Percentiles rank a stretch among this genome's conserved stretches.
Conservation (phyloP, 2,113 vertebrate genomes). For the Oncorhynchus clarkii region DNA sequence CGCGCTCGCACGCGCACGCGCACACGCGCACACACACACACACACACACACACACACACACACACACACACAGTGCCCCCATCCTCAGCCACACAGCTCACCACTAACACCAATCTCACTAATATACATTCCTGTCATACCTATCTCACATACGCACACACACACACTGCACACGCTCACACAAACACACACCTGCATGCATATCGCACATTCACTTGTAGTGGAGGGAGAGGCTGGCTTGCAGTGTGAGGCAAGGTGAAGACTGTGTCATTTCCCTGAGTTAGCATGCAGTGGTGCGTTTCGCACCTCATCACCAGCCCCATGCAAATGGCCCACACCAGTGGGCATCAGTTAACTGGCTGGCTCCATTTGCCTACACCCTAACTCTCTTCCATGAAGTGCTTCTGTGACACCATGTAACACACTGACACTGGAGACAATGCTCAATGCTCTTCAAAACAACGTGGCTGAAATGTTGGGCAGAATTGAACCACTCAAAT, state of each 20-base stretch:
- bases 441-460: neutral
- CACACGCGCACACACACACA: no score
- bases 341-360: conserved; percentile 16
- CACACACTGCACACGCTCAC: neutral
- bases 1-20: no score
- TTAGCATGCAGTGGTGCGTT: conserved; percentile 35
- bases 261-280: conserved; percentile 34
- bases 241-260: neutral
- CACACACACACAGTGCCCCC: conserved; percentile 1
- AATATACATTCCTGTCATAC: no score
- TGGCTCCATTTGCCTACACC: no score
- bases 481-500: neutral
- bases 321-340: conserved; percentile 47
- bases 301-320: conserved; percentile 17
- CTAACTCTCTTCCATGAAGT: no score
- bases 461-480: neutral
- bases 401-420: no score
- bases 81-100: no score
- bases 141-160: neutral
- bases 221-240: neutral
- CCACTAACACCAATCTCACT: no score
- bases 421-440: no score
- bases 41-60: neutral
- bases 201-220: no score
- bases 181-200: conserved; percentile 1